These are phyloP conservation scores for Xenus cinereus DNA, from an alignment of 2,113 vertebrate species.

Conservation along the genomic window DNA sequence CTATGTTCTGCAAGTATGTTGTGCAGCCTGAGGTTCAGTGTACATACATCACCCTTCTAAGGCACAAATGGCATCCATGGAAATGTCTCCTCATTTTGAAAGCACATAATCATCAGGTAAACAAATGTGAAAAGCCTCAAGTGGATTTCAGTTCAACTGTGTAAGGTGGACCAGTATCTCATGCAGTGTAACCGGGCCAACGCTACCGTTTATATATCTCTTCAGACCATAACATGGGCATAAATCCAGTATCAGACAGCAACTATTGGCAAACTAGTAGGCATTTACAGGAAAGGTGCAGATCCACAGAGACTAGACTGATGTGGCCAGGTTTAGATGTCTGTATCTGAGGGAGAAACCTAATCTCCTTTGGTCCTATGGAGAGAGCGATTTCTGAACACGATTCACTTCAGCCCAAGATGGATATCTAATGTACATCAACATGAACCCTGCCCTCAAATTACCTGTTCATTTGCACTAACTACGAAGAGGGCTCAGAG, in stretches of 20 bases:
- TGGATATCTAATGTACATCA: neutral
- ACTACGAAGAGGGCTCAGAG: neutral
- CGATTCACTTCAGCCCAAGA: neutral
- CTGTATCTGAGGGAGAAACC: neutral
- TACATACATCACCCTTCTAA: neutral
- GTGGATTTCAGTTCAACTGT: neutral
- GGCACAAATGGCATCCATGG: neutral
- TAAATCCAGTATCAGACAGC: neutral
- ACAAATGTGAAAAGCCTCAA: neutral
- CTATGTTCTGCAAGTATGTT: neutral
- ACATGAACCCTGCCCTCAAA: neutral
- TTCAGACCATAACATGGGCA: neutral
- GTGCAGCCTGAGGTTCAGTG: neutral
- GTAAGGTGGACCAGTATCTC: neutral
- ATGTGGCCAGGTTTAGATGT: neutral
- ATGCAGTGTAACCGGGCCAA: neutral
- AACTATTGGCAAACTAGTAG: neutral
- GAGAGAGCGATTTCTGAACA: neutral
- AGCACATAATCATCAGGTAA: neutral
- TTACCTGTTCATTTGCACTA: neutral
- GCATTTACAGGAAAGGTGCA: neutral
- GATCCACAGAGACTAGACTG: neutral
- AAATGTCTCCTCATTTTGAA: neutral
- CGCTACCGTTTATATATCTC: neutral
- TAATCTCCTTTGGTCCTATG: neutral